phyloP scores from a whole-genome alignment of 2,888 invertebrate species.

The Sinotaia quadrata region DNA sequence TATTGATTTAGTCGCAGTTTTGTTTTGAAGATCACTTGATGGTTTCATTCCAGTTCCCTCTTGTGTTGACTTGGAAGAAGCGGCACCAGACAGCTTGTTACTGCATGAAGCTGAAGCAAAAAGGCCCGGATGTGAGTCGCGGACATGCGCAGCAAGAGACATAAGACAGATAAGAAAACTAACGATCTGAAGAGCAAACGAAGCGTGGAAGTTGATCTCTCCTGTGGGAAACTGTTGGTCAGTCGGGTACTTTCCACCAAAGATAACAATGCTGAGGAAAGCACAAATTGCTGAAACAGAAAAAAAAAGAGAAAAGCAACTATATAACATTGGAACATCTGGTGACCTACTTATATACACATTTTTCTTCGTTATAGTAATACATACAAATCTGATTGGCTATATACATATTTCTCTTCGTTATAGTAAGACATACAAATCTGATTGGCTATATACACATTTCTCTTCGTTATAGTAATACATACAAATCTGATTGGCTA shows the following conservation, averaged over 20 bases:
- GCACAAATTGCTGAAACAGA: slow-evolving; percentile 10
- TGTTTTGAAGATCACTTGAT: no score
- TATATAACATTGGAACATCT: no score
- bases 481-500: no score
- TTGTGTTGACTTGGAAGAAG: no score
- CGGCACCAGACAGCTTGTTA: no score
- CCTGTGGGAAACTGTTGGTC: slow-evolving; percentile 22
- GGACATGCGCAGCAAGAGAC: slow-evolving; percentile 7
- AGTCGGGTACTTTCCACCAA: slow-evolving; percentile 4
- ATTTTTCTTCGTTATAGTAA: no score
- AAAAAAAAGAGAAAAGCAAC: not conserved
- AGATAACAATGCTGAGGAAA: slow-evolving; percentile 21
- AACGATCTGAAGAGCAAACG: slow-evolving; percentile 20
- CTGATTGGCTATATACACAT: not conserved
- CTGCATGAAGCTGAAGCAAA: no score
- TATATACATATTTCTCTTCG: not conserved
- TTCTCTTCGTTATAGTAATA: no score
- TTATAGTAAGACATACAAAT: not conserved
- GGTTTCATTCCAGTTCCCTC: no score
- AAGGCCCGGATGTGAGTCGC: slow-evolving; percentile 12
- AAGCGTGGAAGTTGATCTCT: slow-evolving; percentile 3
- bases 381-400: not conserved
- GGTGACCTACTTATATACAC: no score
- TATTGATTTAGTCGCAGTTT: no score
- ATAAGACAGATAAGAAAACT: slow-evolving; percentile 13